Evolutionary conservation across 2,888 invertebrate species (phyloP).

Genomic region (Heliconius charithonia): DNA sequence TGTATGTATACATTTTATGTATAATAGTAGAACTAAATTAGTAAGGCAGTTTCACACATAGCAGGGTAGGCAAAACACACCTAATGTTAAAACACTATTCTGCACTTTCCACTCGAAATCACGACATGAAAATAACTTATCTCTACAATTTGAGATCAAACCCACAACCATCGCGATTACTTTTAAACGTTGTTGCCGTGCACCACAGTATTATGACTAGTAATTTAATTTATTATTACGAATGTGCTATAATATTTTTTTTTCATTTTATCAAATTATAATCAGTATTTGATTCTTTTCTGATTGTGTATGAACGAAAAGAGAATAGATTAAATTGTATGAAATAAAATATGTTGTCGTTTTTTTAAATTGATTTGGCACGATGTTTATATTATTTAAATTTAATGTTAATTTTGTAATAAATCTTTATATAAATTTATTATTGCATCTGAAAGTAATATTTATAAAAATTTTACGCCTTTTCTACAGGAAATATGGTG

Average conservation of each 20-base stretch:
- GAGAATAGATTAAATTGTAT: too few relatives aligned
- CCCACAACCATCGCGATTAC: neutral
- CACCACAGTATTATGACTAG: constrained; percentile 18
- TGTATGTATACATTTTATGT: constrained; percentile 84
- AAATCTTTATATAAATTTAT: too few relatives aligned
- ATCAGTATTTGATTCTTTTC: too few relatives aligned
- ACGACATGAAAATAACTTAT: neutral
- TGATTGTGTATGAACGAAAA: too few relatives aligned
- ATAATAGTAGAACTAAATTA: neutral
- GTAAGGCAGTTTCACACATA: neutral
- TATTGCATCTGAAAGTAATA: too few relatives aligned
- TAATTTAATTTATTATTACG: too few relatives aligned
- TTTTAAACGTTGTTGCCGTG: neutral
- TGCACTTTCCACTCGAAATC: neutral
- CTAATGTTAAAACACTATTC: neutral
- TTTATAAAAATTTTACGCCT: neutral
- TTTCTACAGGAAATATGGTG: constrained; percentile 91
- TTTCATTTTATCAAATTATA: too few relatives aligned
- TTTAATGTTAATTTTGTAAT: too few relatives aligned
- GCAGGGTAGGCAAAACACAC: neutral
- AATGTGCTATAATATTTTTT: too few relatives aligned
- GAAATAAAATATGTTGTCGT: too few relatives aligned
- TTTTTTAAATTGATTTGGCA: too few relatives aligned
- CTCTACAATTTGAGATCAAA: neutral
- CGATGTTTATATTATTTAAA: too few relatives aligned